Percentiles rank a stretch among this genome's conserved stretches.
phyloP scores from a whole-genome alignment of 92 coral and sea anemone species.

The Muricea muricata region DNA sequence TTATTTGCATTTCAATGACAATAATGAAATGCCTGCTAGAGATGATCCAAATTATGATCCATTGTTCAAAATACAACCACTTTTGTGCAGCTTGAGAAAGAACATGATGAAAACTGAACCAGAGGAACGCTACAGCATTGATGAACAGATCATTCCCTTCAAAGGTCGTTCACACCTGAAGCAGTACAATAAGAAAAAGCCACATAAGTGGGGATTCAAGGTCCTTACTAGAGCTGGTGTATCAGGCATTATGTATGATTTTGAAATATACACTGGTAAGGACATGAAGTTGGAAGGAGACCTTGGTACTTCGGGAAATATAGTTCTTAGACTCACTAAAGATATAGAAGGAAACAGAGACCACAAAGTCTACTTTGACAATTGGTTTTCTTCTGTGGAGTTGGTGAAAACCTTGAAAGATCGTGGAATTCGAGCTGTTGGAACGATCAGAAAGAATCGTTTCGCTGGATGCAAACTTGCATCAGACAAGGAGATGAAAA shows the following conservation, averaged over 20 bases:
- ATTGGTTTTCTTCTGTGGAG: neutral
- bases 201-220: conserved; percentile 14
- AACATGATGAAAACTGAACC: neutral
- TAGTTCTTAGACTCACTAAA: neutral
- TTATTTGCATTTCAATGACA: neutral
- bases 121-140: neutral
- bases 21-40: neutral
- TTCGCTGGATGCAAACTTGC: neutral
- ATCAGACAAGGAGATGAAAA: neutral
- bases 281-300: neutral
- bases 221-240: conserved; percentile 1
- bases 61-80: neutral
- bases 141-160: conserved; percentile 7
- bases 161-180: neutral
- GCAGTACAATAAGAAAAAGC: neutral
- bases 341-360: neutral
- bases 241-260: neutral
- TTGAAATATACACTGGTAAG: conserved; percentile 1
- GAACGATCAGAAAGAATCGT: neutral
- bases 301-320: neutral
- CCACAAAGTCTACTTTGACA: conserved; percentile 5
- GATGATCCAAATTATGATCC: neutral
- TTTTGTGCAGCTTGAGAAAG: neutral
- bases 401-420: neutral
- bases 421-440: neutral